A percentile compares a stretch with the other conserved stretches of the same genome.
These are phyloP conservation scores for Drosophila nikananu DNA, from an alignment of 1,140 invertebrate species.

Conservation along the genomic window DNA sequence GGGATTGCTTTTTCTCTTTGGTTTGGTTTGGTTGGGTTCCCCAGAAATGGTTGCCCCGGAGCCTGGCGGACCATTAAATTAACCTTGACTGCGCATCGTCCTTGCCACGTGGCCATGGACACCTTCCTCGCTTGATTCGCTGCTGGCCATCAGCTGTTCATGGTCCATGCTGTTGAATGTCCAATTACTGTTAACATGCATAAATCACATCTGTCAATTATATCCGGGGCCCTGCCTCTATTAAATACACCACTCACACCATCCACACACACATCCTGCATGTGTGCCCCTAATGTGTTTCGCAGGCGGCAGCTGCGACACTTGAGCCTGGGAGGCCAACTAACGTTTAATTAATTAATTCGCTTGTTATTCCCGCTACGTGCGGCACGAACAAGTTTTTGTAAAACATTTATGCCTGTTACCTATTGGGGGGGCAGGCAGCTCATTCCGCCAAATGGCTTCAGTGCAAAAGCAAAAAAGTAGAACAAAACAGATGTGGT, in stretches of 20 bases:
- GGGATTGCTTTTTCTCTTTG: constrained; percentile 8
- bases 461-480: background rate
- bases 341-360: constrained; percentile 80
- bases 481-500: background rate
- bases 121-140: constrained; percentile 28
- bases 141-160: constrained; percentile 29
- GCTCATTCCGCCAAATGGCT: background rate
- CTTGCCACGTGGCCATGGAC: constrained; percentile 16
- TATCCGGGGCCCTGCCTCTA: constrained; percentile 27
- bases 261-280: constrained; percentile 17
- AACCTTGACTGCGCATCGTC: constrained; percentile 31
- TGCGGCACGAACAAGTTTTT: constrained; percentile 54
- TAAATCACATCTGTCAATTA: constrained; percentile 76
- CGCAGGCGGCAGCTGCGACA: constrained; percentile 72
- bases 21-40: background rate
- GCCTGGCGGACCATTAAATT: constrained; percentile 32
- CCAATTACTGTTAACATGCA: constrained; percentile 53
- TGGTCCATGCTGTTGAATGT: constrained; percentile 43
- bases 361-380: constrained; percentile 63
- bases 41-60: constrained; percentile 16
- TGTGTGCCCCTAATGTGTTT: constrained; percentile 66
- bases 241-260: constrained; percentile 7
- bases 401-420: constrained; percentile 50
- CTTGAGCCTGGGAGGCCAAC: constrained; percentile 48
- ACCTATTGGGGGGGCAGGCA: constrained; percentile 28